phyloP scores from a whole-genome alignment of 2,888 invertebrate species.

The Colletes collaris region DNA sequence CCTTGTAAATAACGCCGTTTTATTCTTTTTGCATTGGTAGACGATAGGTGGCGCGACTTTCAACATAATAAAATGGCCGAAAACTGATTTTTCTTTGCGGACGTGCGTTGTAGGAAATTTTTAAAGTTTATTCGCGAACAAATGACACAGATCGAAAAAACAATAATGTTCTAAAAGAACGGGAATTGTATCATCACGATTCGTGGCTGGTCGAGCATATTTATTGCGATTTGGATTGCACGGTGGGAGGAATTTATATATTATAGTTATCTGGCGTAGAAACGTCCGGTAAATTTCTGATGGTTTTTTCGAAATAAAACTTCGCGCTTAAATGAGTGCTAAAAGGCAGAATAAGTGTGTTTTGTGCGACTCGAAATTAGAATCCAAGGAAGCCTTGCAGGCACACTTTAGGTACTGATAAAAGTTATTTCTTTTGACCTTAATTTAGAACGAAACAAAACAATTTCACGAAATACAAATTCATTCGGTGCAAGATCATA shows the following conservation, averaged over 20 bases:
- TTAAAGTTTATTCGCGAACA: constrained; percentile 25
- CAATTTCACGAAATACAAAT: constrained; percentile 8
- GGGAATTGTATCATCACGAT: constrained; percentile 10
- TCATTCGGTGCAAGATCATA: neutral
- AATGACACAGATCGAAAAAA: constrained; percentile 7
- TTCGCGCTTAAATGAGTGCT: constrained; percentile 69
- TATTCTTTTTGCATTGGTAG: constrained; percentile 25
- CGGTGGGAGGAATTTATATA: constrained; percentile 17
- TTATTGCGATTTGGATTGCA: neutral
- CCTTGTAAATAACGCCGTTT: neutral
- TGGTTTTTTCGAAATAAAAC: constrained; percentile 52
- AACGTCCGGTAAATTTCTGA: constrained; percentile 52
- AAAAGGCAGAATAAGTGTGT: constrained; percentile 83
- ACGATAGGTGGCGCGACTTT: constrained; percentile 67
- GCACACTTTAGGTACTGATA: constrained; percentile 86
- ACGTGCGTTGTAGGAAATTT: constrained; percentile 49
- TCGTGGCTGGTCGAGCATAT: constrained; percentile 31
- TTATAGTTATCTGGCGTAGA: constrained; percentile 29
- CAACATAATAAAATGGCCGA: constrained; percentile 69
- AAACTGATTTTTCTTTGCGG: constrained; percentile 69
- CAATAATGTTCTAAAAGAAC: constrained; percentile 27
- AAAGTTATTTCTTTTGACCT: constrained; percentile 22
- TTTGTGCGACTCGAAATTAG: constrained; percentile 85
- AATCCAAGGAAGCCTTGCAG: constrained; percentile 85
- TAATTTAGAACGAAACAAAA: constrained; percentile 41